Evolutionary conservation across 2,113 vertebrate species (phyloP), one percentile per base, ranked within the genome.

Genomic region (Myotis yumanensis): DNA sequence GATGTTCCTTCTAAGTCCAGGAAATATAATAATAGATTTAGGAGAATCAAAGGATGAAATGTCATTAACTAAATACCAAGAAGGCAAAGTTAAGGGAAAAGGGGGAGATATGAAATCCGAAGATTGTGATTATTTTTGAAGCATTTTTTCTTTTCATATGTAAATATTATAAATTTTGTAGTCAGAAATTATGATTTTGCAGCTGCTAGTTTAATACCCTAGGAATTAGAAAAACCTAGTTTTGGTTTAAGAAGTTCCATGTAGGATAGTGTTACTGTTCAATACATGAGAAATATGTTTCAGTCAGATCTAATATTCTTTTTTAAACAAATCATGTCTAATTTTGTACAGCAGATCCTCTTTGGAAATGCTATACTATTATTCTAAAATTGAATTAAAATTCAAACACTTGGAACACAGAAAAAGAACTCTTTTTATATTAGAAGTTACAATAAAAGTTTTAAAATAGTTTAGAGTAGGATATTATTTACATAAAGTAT

Each of bases 361-460:
- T 46, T 17, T 75, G 54, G 87, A 40, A 80, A 96, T 54, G 16
- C 14, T 85, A 35, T 3, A 81, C 11, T 76, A 3, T 76, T 1
- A 57, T 83, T 95, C 86, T n/a, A 93, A 97, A 97, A 87, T 57
- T 83, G 88, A 95, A 92, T 87, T 93, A 91, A 48, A 94, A 73
- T 28, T 43, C 22, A 77, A 80, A 71, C 0, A 87, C 28, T 48
- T 95, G 62, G 84, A 96, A 94, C 76, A 95, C 9, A 66, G 0
- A 59, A 93, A 57, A 54, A 94, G n/a, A 79, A 62, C 32, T 91
- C 11, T 22, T 88, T 91, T 91, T 95, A 7, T 62, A 28, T 77
- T 80, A 90, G 16, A 95, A 73, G 57, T 86, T 90, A 90, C 30
- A 87, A 76, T 62, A 22, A 64, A 91, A 43, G 7, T 92, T 90